Evolutionary conservation across 2,797 vertebrate genomes (phyloP).

Genomic region (Xenops minutus): DNA sequence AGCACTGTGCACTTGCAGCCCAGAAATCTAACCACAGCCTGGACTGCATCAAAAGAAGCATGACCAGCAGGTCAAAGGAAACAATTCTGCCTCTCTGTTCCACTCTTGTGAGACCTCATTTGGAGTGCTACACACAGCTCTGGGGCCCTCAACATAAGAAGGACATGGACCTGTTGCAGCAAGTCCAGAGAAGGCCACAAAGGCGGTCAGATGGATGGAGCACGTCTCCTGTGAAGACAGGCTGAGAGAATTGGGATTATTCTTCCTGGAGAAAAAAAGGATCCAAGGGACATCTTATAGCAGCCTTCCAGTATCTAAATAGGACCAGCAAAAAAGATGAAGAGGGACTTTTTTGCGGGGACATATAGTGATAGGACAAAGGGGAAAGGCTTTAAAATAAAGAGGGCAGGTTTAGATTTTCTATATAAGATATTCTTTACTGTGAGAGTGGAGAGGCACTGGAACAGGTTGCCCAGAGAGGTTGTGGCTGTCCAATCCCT

Average conservation of each 20-base stretch:
- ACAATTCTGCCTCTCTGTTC: neutral
- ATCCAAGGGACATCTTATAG: neutral
- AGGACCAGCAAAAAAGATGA: neutral
- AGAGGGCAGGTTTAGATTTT: neutral
- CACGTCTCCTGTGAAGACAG: neutral
- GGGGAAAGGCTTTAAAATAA: neutral
- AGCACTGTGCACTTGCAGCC: accelerated
- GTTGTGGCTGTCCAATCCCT: neutral
- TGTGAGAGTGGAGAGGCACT: neutral
- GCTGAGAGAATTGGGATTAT: neutral
- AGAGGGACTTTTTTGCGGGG: neutral
- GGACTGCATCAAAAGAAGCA: neutral
- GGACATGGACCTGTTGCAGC: neutral
- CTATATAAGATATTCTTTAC: neutral
- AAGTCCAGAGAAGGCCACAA: neutral
- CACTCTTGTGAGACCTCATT: neutral
- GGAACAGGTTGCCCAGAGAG: neutral
- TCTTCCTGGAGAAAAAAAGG: neutral
- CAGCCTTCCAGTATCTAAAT: neutral
- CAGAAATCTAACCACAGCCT: neutral
- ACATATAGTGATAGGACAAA: neutral
- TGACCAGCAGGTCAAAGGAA: neutral
- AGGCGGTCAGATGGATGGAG: neutral
- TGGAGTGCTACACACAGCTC: neutral
- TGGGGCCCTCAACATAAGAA: neutral